Evolutionary conservation across 2,888 invertebrate species (phyloP), one percentile per base, ranked within the genome.

Genomic region (Sclerodermus sp.): DNA sequence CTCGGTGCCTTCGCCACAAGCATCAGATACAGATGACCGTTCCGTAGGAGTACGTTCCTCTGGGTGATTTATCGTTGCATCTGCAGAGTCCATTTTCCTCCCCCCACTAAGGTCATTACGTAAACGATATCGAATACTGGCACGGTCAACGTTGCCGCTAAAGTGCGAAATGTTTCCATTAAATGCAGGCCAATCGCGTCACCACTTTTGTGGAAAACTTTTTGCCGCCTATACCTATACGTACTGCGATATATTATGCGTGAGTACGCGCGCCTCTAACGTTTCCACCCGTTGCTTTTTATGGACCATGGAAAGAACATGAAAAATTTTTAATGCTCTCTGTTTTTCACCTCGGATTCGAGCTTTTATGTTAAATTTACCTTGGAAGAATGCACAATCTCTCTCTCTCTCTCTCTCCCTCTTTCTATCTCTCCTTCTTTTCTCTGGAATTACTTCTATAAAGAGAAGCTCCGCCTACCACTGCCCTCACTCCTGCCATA

Each of bases 51-150:
- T 32, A 44, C 36, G 34, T 44, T 44, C 14, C 32, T 49, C 43
- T 8, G 32, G 46, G 55, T 49, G 55, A 58, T 59, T 55, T 58
- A 59, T 55, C 49, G 55, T 49, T 42, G 51, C 42, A 47, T 54
- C 47, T 36, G 47, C 41, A 38, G 41, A 41, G 34, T 36, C 18
- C 47, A 54, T 46, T 41, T 47, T 41, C 16, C 39, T 15, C 18
- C 4, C 34, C 13, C 8, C 40, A 38, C 54, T 38, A 51, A 45
- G 59, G 55, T 58, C 59, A 59, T 58, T 55, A 59, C 55, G 48
- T 16, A 47, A 23, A 58, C 48, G 51, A 47, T 59, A 58, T 59
- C 49, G 47, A 51, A 49, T 40, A 32, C 41, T 39, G 37, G 14
- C 38, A 31, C 47, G 41, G 44, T 47, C 36, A 51, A 38, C 44